phyloP scores from a whole-genome alignment of 2,797 vertebrate species.

The Artibeus lituratus region DNA sequence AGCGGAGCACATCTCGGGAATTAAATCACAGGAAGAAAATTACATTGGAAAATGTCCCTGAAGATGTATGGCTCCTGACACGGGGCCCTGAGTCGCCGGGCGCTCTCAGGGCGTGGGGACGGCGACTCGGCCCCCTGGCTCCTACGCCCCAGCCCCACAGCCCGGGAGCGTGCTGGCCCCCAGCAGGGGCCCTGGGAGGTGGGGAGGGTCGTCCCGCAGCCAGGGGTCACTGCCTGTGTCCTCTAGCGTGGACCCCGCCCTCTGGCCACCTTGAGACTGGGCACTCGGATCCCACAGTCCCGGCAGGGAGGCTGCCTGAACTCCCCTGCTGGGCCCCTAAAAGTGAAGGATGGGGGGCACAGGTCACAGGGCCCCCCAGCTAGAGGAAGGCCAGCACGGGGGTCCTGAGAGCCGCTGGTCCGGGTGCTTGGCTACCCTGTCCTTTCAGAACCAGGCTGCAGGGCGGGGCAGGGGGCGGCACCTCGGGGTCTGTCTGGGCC shows the following conservation, averaged over 20 bases:
- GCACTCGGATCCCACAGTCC: neutral
- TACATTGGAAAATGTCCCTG: neutral
- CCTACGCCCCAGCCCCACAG: neutral
- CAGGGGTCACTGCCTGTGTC: neutral
- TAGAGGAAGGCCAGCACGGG: neutral
- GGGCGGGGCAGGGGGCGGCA: neutral
- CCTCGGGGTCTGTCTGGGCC: neutral
- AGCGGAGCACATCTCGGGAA: neutral
- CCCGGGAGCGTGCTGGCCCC: neutral
- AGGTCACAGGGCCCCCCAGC: neutral
- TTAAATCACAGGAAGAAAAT: constrained; percentile 28
- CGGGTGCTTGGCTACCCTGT: too few relatives aligned
- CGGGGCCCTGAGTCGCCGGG: fast-evolving
- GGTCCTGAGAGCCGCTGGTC: neutral
- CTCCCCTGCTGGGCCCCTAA: neutral
- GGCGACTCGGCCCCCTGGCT: fast-evolving
- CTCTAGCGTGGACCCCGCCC: neutral
- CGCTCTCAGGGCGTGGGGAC: neutral
- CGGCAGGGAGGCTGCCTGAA: neutral
- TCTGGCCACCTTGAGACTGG: neutral
- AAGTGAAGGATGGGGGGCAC: neutral
- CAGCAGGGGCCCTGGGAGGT: neutral
- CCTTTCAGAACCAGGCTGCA: neutral
- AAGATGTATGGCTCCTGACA: neutral
- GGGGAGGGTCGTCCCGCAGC: neutral